Evolutionary conservation across 2,797 vertebrate species (phyloP).

Genomic region (Sciaenops ocellatus): DNA sequence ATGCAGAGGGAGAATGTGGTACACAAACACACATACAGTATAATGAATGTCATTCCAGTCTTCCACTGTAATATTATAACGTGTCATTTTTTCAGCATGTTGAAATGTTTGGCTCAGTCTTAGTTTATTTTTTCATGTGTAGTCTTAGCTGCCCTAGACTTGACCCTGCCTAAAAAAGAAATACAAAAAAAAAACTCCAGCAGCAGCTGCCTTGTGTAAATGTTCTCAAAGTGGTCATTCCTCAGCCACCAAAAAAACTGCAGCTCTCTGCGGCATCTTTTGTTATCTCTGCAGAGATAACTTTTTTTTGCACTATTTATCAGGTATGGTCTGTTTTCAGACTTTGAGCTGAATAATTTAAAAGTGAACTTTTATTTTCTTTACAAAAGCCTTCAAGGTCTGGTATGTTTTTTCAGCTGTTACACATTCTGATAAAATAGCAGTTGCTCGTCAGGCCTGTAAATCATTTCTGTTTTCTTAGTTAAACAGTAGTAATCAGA

Average conservation of each 20-base stretch:
- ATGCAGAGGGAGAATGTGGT: background rate
- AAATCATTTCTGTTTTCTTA: constrained; percentile 76
- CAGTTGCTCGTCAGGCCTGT: constrained; percentile 49
- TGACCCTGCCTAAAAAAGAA: constrained; percentile 56
- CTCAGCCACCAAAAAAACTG: constrained; percentile 29
- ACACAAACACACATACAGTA: background rate
- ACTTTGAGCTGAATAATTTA: constrained; percentile 49
- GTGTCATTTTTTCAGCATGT: constrained; percentile 44
- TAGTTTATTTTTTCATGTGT: constrained; percentile 75
- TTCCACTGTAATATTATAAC: constrained; percentile 21
- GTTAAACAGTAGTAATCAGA: constrained; percentile 63
- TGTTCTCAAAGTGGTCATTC: constrained; percentile 70
- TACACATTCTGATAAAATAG: constrained; percentile 48
- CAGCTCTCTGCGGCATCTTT: constrained; percentile 29
- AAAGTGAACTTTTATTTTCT: constrained; percentile 66
- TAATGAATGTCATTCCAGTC: constrained; percentile 20
- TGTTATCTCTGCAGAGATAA: constrained; percentile 35
- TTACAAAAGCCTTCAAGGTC: constrained; percentile 46
- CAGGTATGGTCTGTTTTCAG: constrained; percentile 53
- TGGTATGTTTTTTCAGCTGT: constrained; percentile 75
- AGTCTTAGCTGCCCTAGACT: constrained; percentile 54
- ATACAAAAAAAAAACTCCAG: constrained; percentile 39
- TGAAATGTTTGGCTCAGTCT: constrained; percentile 57
- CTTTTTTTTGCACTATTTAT: constrained; percentile 64
- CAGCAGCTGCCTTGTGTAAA: constrained; percentile 79